Evolutionary conservation across 2,113 vertebrate genomes (phyloP).

Genomic region (Anas platyrhynchos): DNA sequence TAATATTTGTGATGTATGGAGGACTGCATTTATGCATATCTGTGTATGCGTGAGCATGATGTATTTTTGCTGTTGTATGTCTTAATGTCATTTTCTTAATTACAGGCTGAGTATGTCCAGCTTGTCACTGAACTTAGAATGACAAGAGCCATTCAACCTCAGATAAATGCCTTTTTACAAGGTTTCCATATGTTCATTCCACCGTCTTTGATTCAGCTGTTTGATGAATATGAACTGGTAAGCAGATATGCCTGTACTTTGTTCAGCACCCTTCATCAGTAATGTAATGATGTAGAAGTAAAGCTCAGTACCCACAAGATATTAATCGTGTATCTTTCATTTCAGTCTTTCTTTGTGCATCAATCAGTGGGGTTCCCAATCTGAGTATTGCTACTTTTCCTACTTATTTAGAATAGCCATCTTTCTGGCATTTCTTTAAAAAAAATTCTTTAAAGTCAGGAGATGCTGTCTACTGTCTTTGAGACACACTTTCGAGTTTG

Average conservation of each 20-base stretch:
- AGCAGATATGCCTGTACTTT: constrained; percentile 57
- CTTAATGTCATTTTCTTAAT: not conserved
- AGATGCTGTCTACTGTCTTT: not conserved
- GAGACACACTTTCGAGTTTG: not conserved
- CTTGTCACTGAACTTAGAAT: constrained; percentile 98
- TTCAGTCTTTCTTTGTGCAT: not conserved
- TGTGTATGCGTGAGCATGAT: not conserved
- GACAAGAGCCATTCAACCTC: constrained; percentile 98
- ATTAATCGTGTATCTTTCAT: not conserved
- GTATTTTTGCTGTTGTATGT: not conserved
- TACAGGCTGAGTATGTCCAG: constrained; percentile 97
- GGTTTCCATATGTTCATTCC: constrained; percentile 99
- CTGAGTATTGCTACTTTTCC: not conserved
- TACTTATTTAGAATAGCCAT: not conserved
- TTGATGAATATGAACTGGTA: constrained; percentile 98
- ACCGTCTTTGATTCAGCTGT: constrained; percentile 95
- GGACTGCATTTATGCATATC: not conserved
- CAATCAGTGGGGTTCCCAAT: not conserved
- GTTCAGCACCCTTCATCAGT: not conserved
- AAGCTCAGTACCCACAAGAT: not conserved
- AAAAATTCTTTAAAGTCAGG: not conserved
- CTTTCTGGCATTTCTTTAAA: not conserved
- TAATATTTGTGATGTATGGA: not conserved
- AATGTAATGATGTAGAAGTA: not conserved
- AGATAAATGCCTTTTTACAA: constrained; percentile 96